A percentile compares a stretch with the other conserved stretches of the same genome.
Conservation (phyloP, 1,140 invertebrate species). For the Drosophila ananassae region DNA sequence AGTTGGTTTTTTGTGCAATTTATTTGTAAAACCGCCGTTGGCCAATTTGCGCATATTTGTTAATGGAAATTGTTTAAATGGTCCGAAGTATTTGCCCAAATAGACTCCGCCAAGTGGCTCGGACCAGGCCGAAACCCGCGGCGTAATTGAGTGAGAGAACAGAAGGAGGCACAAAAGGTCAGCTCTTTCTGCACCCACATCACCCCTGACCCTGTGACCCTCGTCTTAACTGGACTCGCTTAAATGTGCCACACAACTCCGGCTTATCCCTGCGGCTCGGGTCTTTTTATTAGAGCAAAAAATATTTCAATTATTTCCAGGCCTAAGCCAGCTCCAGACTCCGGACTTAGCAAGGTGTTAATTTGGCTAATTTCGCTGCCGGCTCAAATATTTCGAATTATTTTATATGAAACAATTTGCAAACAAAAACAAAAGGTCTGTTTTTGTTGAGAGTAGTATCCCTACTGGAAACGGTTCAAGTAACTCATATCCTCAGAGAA, state of each 20-base stretch:
- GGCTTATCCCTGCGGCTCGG: slow-evolving; percentile 24
- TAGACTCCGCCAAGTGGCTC: slow-evolving; percentile 49
- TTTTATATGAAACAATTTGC: slow-evolving; percentile 75
- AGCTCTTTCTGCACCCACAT: slow-evolving; percentile 55
- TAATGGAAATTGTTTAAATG: slow-evolving; percentile 83
- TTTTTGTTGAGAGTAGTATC: not conserved
- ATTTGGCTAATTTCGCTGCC: slow-evolving; percentile 81
- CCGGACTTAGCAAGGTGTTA: slow-evolving; percentile 71
- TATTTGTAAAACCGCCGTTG: slow-evolving; percentile 81
- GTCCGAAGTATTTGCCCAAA: slow-evolving; percentile 75
- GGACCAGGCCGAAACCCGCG: slow-evolving; percentile 18
- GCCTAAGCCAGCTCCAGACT: slow-evolving; percentile 56
- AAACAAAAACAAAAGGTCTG: slow-evolving; percentile 23
- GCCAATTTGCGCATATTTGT: slow-evolving; percentile 81
- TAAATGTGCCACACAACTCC: slow-evolving; percentile 49
- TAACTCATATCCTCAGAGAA: too few species aligned
- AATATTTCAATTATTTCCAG: slow-evolving; percentile 78
- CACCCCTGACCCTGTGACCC: not conserved
- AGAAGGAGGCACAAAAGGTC: slow-evolving; percentile 60
- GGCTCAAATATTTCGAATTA: slow-evolving; percentile 78
- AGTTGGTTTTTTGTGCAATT: slow-evolving; percentile 64
- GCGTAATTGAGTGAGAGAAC: slow-evolving; percentile 69
- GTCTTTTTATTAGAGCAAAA: slow-evolving; percentile 72
- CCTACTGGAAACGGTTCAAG: not conserved
- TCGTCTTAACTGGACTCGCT: slow-evolving; percentile 10